Percentiles rank a stretch among this genome's conserved stretches.
These are phyloP conservation scores for Athene cunicularia DNA, from an alignment of 2,113 vertebrate species.

Conservation along the genomic window DNA sequence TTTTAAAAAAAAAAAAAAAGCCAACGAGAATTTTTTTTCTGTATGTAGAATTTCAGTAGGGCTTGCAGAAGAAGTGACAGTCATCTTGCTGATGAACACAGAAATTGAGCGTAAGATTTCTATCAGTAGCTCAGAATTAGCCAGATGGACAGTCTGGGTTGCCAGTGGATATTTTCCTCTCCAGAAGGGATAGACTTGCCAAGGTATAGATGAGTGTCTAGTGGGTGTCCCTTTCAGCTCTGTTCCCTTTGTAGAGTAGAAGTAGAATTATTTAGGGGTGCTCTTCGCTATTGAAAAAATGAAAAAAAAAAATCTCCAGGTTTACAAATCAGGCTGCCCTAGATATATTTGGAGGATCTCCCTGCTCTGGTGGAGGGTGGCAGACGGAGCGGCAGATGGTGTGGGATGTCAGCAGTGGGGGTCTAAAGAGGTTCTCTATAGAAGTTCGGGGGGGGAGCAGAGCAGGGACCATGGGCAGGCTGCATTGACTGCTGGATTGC, in stretches of 20 bases:
- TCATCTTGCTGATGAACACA: neutral
- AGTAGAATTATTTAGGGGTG: neutral
- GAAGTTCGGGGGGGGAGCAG: neutral
- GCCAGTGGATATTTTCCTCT: neutral
- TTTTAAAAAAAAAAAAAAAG: neutral
- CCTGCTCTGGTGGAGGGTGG: rapidly evolving
- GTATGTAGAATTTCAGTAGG: neutral
- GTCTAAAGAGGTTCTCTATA: neutral
- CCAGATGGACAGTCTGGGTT: neutral
- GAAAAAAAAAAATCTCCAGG: too few relatives aligned
- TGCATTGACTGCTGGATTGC: neutral
- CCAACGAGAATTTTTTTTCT: neutral
- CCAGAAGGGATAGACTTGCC: neutral
- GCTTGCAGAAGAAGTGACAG: neutral
- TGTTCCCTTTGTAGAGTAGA: neutral
- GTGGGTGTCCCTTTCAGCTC: neutral
- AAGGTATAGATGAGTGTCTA: neutral
- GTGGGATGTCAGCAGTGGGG: rapidly evolving
- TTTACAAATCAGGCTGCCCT: neutral
- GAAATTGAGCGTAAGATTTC: neutral
- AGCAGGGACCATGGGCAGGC: neutral
- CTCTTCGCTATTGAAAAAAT: neutral
- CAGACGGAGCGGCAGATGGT: neutral
- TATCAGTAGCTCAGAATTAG: neutral
- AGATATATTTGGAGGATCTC: neutral